Percentiles rank a stretch among this genome's conserved stretches.
Evolutionary conservation across 1,140 invertebrate species (phyloP).

Genomic region (Muscidifurax raptorellus): DNA sequence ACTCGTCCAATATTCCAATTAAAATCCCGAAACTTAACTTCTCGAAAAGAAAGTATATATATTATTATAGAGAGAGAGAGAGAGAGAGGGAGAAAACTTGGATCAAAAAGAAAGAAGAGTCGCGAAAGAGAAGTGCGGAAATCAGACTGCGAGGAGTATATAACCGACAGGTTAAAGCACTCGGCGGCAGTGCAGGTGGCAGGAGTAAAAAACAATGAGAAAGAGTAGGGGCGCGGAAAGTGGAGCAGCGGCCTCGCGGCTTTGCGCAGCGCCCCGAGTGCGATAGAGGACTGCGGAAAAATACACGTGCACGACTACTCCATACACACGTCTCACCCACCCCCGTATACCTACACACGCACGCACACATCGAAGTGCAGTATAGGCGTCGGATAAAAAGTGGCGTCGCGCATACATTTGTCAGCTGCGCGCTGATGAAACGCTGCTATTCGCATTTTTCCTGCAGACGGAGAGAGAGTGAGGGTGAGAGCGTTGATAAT

Average conservation of each 20-base stretch:
- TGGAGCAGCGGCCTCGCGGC: slow-evolving; percentile 40
- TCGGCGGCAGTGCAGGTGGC: background rate
- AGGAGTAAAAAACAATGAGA: slow-evolving; percentile 21
- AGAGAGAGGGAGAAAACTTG: background rate
- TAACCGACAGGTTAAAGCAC: slow-evolving; percentile 37
- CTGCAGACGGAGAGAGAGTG: no score
- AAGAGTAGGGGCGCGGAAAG: slow-evolving; percentile 12
- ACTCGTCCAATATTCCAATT: background rate
- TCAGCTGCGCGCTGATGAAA: background rate
- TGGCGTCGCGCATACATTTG: background rate
- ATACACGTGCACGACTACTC: background rate
- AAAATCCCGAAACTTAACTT: no score
- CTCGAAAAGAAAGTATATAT: no score
- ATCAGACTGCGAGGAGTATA: background rate
- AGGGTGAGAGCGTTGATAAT: background rate
- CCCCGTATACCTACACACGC: no score
- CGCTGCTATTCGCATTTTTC: slow-evolving; percentile 8
- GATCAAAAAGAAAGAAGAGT: background rate
- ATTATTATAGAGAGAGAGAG: no score
- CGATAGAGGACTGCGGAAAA: background rate
- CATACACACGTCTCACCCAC: no score
- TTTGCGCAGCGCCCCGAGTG: slow-evolving; percentile 6
- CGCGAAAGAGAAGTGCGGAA: background rate
- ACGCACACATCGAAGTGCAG: background rate
- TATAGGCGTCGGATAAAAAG: background rate